Evolutionary conservation across 2,113 vertebrate species (phyloP).

Genomic region (Vidua chalybeata): DNA sequence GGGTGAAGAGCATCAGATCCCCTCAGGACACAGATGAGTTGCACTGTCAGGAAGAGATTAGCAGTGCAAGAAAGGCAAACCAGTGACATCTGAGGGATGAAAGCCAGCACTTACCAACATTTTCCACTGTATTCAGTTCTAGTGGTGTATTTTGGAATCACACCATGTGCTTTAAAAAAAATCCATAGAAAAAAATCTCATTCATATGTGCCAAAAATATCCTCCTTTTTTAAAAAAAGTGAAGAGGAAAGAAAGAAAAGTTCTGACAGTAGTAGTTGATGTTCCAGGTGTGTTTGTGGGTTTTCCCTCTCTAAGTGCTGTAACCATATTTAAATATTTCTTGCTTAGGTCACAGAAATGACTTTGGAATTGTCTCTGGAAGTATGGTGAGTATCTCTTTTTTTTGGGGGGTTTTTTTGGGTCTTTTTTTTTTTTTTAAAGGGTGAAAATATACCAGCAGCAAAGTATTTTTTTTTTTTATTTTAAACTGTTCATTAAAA

Average conservation of each 20-base stretch:
- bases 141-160: background rate
- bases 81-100: background rate
- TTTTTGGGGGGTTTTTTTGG: too few species aligned
- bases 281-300: background rate
- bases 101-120: background rate
- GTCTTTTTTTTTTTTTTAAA: background rate
- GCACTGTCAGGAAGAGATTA: background rate
- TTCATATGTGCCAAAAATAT: background rate
- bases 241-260: background rate
- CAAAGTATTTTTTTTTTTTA: background rate
- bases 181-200: background rate
- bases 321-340: background rate
- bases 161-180: background rate
- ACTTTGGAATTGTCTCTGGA: slow-evolving; percentile 88
- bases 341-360: slow-evolving; percentile 88
- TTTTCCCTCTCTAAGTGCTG: background rate
- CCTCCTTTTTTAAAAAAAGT: background rate
- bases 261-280: background rate
- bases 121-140: background rate
- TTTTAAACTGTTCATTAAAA: background rate
- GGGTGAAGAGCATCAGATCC: background rate
- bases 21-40: background rate
- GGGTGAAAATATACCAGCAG: background rate
- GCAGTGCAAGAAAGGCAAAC: background rate
- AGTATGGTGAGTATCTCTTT: slow-evolving; percentile 84